Percentiles rank a stretch among this genome's conserved stretches.
Evolutionary conservation across 1,140 invertebrate genomes (phyloP).

Genomic region (Papilio aristodemus): DNA sequence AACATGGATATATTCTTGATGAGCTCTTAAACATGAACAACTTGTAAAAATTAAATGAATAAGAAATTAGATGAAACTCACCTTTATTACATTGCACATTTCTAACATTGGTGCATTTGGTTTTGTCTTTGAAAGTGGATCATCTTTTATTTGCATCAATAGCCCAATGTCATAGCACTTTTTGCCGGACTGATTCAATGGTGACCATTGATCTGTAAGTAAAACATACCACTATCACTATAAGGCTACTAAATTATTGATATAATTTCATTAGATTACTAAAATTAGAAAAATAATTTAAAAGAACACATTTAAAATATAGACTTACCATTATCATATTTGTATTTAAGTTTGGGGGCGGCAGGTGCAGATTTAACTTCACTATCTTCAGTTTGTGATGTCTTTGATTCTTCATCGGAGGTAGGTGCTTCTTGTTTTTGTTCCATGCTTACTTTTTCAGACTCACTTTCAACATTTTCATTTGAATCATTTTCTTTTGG

Average conservation of each 20-base stretch:
- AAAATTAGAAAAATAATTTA: too few relatives aligned
- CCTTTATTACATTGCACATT: slow-evolving; percentile 68
- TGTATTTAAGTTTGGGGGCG: slow-evolving; percentile 62
- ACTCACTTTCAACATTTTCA: slow-evolving; percentile 76
- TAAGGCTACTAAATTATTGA: too few relatives aligned
- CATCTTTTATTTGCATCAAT: slow-evolving; percentile 86
- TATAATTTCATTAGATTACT: too few relatives aligned
- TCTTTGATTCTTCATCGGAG: slow-evolving; percentile 43
- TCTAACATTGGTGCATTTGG: slow-evolving; percentile 82
- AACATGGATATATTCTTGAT: too few relatives aligned
- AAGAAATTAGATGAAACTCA: slow-evolving; percentile 40
- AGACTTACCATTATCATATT: slow-evolving; percentile 62
- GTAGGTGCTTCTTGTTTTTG: slow-evolving; percentile 44
- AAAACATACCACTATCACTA: slow-evolving; percentile 28
- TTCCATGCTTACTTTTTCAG: slow-evolving; percentile 71
- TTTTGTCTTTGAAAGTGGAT: slow-evolving; percentile 86
- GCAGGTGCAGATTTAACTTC: slow-evolving; percentile 36
- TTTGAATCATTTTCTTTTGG: slow-evolving; percentile 59
- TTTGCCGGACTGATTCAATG: slow-evolving; percentile 88
- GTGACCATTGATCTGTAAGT: slow-evolving; percentile 90
- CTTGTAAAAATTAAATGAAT: too few relatives aligned
- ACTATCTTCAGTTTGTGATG: not conserved
- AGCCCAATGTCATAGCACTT: slow-evolving; percentile 91
- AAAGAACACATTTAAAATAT: slow-evolving; percentile 20
- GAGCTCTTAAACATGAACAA: too few relatives aligned